Conservation (phyloP, 2,797 vertebrate genomes). For the Sciaenops ocellatus region DNA sequence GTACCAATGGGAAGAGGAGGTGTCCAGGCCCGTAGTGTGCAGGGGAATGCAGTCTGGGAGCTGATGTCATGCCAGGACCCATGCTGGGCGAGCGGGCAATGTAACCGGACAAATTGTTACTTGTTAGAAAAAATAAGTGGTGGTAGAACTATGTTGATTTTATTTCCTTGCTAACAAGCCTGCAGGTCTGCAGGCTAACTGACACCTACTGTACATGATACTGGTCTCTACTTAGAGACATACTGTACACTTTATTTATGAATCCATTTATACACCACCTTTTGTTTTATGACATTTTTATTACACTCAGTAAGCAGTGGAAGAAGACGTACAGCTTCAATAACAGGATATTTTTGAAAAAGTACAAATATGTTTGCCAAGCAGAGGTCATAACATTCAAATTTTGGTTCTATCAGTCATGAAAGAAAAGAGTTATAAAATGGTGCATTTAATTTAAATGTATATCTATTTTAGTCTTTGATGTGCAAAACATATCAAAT, state of each 20-base stretch:
- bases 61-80: too few relatives aligned
- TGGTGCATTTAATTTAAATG: not conserved
- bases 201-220: not conserved
- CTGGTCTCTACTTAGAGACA: not conserved
- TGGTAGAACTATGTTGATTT: not conserved
- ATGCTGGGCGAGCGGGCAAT: too few relatives aligned
- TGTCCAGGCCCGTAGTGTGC: too few relatives aligned
- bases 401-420: slow-evolving; percentile 16
- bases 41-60: too few relatives aligned
- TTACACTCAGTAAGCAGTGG: slow-evolving; percentile 25
- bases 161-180: not conserved
- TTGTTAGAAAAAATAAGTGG: not conserved
- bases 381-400: slow-evolving; percentile 15
- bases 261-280: not conserved
- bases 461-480: slow-evolving; percentile 37
- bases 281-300: slow-evolving; percentile 47
- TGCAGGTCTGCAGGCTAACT: not conserved
- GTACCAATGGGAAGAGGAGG: too few relatives aligned
- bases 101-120: not conserved
- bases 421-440: slow-evolving; percentile 7
- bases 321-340: not conserved
- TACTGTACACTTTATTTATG: not conserved
- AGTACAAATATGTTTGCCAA: slow-evolving; percentile 27
- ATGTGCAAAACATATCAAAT: slow-evolving; percentile 57
- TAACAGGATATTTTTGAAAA: slow-evolving; percentile 3